Conservation (phyloP, 2,113 vertebrate genomes). For the Bolborhynchus lineola region DNA sequence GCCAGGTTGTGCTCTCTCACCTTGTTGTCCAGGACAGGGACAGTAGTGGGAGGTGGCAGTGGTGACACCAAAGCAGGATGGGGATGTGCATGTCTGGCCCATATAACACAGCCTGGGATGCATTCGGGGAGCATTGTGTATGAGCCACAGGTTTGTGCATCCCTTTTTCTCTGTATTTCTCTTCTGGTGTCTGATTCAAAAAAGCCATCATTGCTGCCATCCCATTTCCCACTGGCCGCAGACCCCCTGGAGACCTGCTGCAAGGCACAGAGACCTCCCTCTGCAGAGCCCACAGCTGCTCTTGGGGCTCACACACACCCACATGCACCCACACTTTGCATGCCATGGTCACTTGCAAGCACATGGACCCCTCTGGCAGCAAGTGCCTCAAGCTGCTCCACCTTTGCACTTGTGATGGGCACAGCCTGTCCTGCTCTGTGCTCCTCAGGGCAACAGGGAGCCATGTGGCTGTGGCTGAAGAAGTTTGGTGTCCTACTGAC, state of each 20-base stretch:
- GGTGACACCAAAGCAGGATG: neutral
- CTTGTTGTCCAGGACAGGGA: neutral
- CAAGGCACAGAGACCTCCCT: neutral
- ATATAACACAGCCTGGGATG: neutral
- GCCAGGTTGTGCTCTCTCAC: neutral
- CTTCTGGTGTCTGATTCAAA: rapidly evolving
- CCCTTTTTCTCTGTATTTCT: neutral
- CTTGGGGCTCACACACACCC: rapidly evolving
- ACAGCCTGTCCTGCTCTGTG: neutral
- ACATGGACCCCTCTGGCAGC: rapidly evolving
- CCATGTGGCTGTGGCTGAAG: neutral
- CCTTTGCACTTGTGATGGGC: rapidly evolving
- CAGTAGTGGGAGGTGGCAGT: neutral
- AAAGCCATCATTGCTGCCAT: rapidly evolving
- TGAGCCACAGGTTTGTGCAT: neutral
- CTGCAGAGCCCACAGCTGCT: neutral
- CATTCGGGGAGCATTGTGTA: rapidly evolving
- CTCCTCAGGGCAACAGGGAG: neutral
- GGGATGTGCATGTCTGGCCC: rapidly evolving
- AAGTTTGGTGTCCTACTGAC: neutral
- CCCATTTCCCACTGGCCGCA: neutral
- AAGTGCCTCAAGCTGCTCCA: rapidly evolving
- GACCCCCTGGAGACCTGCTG: neutral
- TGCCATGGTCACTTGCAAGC: rapidly evolving
- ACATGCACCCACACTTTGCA: rapidly evolving